These are phyloP conservation scores for Anthophora plumipes DNA, from an alignment of 2,888 invertebrate species.

Conservation along the genomic window DNA sequence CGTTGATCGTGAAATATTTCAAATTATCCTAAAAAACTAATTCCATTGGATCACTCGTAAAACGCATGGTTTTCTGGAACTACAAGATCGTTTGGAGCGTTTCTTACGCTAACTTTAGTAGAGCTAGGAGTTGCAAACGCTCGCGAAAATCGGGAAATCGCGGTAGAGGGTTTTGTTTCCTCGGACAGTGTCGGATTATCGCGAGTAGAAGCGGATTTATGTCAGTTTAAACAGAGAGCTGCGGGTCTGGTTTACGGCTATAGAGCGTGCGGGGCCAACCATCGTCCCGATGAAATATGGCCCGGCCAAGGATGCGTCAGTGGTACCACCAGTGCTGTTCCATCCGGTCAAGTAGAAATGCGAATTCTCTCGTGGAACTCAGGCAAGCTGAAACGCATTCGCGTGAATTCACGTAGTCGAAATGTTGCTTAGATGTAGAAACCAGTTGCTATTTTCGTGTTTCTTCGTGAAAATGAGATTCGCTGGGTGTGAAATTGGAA, in stretches of 20 bases:
- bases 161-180: conserved; percentile 12
- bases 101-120: neutral
- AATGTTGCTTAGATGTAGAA: too few relatives aligned
- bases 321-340: conserved; percentile 48
- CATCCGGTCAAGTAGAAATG: conserved; percentile 45
- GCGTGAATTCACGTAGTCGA: too few relatives aligned
- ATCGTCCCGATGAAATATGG: conserved; percentile 74
- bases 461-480: conserved; percentile 54
- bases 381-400: too few relatives aligned
- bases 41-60: neutral
- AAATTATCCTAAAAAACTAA: neutral
- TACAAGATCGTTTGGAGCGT: neutral
- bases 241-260: conserved; percentile 73
- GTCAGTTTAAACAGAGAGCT: conserved; percentile 74
- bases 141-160: conserved; percentile 35
- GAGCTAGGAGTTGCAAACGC: neutral
- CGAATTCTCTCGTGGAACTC: conserved; percentile 44
- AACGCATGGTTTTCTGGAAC: neutral
- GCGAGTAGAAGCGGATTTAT: conserved; percentile 74
- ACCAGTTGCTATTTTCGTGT: conserved; percentile 5
- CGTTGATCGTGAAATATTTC: neutral
- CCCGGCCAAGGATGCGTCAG: conserved; percentile 59
- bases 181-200: conserved; percentile 55
- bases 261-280: conserved; percentile 47
- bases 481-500: conserved; percentile 45